A percentile compares a stretch with the other conserved stretches of the same genome.
Evolutionary conservation across 2,113 vertebrate genomes (phyloP).

Genomic region (Trichomycterus rosablanca): DNA sequence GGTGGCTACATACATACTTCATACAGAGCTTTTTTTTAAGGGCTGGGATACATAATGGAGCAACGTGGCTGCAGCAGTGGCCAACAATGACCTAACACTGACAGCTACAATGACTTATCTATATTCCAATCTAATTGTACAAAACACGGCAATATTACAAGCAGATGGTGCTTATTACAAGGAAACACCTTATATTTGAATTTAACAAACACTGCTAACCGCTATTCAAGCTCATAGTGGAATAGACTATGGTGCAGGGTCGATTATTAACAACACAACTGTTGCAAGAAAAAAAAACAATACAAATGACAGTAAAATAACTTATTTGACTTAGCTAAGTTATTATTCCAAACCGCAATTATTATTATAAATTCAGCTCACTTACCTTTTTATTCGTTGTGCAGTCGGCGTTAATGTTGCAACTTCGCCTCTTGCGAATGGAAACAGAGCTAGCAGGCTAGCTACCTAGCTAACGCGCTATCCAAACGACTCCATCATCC

Average conservation of each 20-base stretch:
- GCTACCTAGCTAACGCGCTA: slow-evolving; percentile 22
- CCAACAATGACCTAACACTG: slow-evolving; percentile 10
- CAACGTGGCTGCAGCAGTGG: slow-evolving; percentile 20
- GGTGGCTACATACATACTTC: too few species aligned
- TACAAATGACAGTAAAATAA: not conserved
- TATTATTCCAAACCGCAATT: too few species aligned
- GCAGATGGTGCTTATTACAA: too few species aligned
- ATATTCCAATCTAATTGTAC: too few species aligned
- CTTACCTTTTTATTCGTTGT: slow-evolving; percentile 19
- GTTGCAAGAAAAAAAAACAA: not conserved
- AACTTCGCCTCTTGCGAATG: slow-evolving; percentile 35
- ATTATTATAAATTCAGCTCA: too few species aligned
- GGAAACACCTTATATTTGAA: too few species aligned
- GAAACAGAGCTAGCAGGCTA: slow-evolving; percentile 32
- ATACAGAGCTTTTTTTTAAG: too few species aligned
- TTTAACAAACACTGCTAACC: too few species aligned
- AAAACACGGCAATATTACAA: too few species aligned
- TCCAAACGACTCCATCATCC: slow-evolving; percentile 37
- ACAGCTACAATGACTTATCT: too few species aligned
- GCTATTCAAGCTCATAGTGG: too few species aligned
- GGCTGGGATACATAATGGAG: not conserved
- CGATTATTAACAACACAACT: slow-evolving; percentile 12
- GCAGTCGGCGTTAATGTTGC: slow-evolving; percentile 17
- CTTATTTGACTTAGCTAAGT: not conserved
- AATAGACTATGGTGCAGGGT: not conserved